Evolutionary conservation across 2,888 invertebrate genomes (phyloP).

Genomic region (Aricia artaxerxes): DNA sequence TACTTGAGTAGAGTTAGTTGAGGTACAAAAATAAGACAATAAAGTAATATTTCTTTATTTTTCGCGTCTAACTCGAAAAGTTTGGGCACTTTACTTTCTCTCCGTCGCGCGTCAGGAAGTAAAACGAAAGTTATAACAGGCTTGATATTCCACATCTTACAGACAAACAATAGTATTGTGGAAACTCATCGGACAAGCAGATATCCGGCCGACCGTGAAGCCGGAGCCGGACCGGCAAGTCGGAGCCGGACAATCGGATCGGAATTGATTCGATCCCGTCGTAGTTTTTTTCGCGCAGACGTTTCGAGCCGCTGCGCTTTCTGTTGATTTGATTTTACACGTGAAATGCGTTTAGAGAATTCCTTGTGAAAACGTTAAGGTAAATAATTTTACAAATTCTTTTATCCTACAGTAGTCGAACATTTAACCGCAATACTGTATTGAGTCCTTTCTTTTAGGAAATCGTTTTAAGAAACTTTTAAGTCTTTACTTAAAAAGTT

Average conservation of each 20-base stretch:
- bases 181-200: conserved; percentile 6
- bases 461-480: too few species aligned
- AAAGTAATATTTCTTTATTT: not conserved
- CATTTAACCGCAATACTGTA: too few species aligned
- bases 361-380: not conserved
- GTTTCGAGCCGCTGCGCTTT: not conserved
- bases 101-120: not conserved
- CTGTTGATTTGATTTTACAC: not conserved
- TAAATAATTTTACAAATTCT: not conserved
- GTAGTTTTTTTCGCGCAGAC: conserved; percentile 17
- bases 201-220: conserved; percentile 2
- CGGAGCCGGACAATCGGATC: conserved; percentile 14
- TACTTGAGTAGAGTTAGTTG: too few species aligned
- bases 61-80: not conserved
- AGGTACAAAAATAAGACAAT: not conserved
- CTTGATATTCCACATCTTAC: not conserved
- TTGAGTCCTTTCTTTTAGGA: too few species aligned
- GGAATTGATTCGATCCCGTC: conserved; percentile 8
- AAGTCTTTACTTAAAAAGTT: too few species aligned
- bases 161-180: not conserved
- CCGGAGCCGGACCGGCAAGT: not conserved
- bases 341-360: not conserved
- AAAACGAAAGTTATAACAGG: not conserved
- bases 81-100: not conserved
- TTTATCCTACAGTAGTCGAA: too few species aligned